These are phyloP conservation scores for Anarsia innoxiella DNA, from an alignment of 2,888 invertebrate genomes.

Conservation along the genomic window DNA sequence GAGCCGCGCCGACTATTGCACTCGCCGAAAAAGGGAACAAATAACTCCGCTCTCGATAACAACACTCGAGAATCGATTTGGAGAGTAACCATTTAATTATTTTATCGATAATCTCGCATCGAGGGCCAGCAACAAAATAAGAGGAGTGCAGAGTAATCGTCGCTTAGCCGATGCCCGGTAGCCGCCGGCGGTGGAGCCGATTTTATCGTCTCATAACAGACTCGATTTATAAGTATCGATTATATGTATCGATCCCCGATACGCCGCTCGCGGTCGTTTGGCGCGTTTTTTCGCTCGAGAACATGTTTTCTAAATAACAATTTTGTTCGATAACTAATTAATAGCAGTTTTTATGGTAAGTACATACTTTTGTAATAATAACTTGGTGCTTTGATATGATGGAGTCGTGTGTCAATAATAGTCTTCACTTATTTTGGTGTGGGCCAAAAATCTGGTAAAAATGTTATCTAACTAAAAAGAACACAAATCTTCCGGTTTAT, in stretches of 20 bases:
- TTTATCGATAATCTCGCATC: slow-evolving; percentile 74
- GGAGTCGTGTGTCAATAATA: no score
- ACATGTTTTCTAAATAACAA: slow-evolving; percentile 34
- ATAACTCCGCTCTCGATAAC: slow-evolving; percentile 64
- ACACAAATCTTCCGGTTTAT: no score
- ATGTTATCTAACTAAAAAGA: no score
- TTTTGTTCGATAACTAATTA: slow-evolving; percentile 32
- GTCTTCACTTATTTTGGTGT: no score
- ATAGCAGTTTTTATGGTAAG: slow-evolving; percentile 25
- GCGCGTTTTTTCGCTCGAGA: slow-evolving; percentile 50
- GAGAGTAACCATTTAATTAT: slow-evolving; percentile 76
- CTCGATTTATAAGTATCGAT: slow-evolving; percentile 74
- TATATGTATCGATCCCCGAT: slow-evolving; percentile 68
- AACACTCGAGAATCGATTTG: slow-evolving; percentile 74
- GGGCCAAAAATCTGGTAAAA: no score
- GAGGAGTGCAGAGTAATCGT: slow-evolving; percentile 66
- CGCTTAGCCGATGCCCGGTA: slow-evolving; percentile 72
- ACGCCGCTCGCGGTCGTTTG: slow-evolving; percentile 63
- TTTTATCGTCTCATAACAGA: slow-evolving; percentile 73
- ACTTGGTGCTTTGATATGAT: slow-evolving; percentile 23
- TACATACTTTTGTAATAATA: slow-evolving; percentile 24
- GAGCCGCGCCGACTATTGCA: slow-evolving; percentile 33
- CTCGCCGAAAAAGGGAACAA: slow-evolving; percentile 63
- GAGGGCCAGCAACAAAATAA: slow-evolving; percentile 58
- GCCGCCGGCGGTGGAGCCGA: slow-evolving; percentile 68